Conservation (phyloP, 2,113 vertebrate species). For the Vanacampus margaritifer region DNA sequence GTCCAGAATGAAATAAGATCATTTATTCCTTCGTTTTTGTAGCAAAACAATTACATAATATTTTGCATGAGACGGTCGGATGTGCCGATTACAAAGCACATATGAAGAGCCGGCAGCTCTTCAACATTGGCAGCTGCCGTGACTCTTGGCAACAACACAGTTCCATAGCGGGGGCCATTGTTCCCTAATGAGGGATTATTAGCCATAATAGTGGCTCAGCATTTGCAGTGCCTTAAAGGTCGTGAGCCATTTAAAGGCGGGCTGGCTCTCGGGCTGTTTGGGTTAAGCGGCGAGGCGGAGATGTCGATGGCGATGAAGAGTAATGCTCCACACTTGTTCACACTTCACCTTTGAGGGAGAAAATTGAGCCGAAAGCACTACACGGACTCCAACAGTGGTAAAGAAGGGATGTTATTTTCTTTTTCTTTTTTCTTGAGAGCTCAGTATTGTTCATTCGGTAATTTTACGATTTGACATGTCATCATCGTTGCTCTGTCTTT, state of each 20-base stretch:
- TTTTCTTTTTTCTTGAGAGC: too few species aligned
- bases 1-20: neutral
- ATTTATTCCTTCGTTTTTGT: neutral
- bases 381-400: neutral
- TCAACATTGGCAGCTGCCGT: constrained; percentile 19
- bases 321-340: constrained; percentile 12
- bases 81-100: constrained; percentile 1
- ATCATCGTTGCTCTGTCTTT: too few species aligned
- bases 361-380: constrained; percentile 13
- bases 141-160: constrained; percentile 22
- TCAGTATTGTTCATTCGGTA: too few species aligned
- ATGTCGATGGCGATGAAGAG: constrained; percentile 23
- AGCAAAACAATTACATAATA: constrained; percentile 1
- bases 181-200: constrained; percentile 53
- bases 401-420: neutral
- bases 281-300: constrained; percentile 25
- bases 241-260: constrained; percentile 30
- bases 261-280: constrained; percentile 24
- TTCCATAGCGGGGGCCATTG: constrained; percentile 13
- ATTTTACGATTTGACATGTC: too few species aligned
- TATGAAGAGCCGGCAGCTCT: constrained; percentile 10
- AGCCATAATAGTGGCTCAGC: constrained; percentile 31
- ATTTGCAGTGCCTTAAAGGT: constrained; percentile 36
- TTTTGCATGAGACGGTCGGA: constrained; percentile 12
- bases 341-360: constrained; percentile 8